Evolutionary conservation across 1,140 invertebrate genomes (phyloP), one percentile per base, ranked within the genome.

Genomic region (Galleria mellonella): DNA sequence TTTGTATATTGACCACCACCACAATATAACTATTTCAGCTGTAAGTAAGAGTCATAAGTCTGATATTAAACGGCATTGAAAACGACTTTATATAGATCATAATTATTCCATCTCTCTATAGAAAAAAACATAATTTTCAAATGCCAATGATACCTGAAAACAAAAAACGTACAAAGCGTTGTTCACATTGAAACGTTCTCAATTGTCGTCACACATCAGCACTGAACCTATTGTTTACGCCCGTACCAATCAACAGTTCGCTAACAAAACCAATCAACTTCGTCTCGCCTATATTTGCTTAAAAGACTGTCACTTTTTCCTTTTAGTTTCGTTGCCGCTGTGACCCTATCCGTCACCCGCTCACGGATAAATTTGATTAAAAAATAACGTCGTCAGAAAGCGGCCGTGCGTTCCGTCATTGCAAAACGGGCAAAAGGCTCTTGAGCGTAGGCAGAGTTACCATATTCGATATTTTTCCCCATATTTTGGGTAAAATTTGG

Each of bases 301-400:
- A 82, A 85, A 83, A 83, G 77, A 76, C 64, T 48, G 49, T 47
- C 53, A 60, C 66, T 77, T 84, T 79, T 82, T 82, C 72, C 71
- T 79, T 83, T 85, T 83, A 71, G 72, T 75, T 74, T 65, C 74
- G 75, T 72, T 81, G 75, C 69, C 74, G 65, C 66, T 83, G 73
- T 81, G 78, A 84, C 81, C 83, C 85, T 84, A 81, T 81, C 69
- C 79, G 76, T 83, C 81, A 78, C 72, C 71, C 74, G 72, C 59
- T 75, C 67, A 62, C 61, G 83, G 82, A 86, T 86, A 85, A 86
- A 87, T 87, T 87, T 86, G 85, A 87, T 87, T 87, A 87, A 87
- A 87, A 87, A 87, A 86, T 87, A 87, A 87, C 79, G 83, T 85
- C 85, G 83, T 83, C 75, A 81, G 83, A 78, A 79, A 82, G 67